Conservation (phyloP, 2,113 vertebrate species). For the Mastomys natalensis region DNA sequence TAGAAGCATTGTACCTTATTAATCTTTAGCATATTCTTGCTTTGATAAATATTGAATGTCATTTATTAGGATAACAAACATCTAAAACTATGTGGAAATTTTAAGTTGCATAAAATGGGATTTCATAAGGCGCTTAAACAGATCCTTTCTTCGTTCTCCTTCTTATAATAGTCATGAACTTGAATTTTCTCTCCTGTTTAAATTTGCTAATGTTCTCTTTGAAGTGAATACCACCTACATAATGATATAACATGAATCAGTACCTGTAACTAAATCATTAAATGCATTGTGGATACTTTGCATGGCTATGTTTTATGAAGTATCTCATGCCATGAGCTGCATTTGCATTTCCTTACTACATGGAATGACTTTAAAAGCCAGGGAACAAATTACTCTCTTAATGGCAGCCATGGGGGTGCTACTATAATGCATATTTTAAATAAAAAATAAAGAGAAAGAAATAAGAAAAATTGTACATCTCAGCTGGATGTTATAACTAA, state of each 20-base stretch:
- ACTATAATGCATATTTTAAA: conserved; percentile 49
- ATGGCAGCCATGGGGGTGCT: conserved; percentile 12
- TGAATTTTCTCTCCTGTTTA: conserved; percentile 61
- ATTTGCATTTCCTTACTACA: conserved; percentile 63
- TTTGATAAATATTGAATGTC: conserved; percentile 34
- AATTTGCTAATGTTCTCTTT: conserved; percentile 61
- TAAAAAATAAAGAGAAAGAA: conserved; percentile 58
- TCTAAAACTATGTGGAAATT: conserved; percentile 49
- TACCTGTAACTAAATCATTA: conserved; percentile 66
- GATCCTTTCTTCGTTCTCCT: conserved; percentile 52
- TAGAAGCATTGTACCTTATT: conserved; percentile 6
- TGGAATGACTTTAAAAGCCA: conserved; percentile 53
- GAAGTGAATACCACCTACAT: conserved; percentile 52
- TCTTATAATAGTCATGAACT: conserved; percentile 40
- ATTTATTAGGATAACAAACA: conserved; percentile 58
- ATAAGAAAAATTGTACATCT: conserved; percentile 16
- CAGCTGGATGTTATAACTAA: conserved; percentile 15
- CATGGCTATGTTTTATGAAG: conserved; percentile 53
- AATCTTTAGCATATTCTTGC: conserved; percentile 37
- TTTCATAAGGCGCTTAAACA: conserved; percentile 46
- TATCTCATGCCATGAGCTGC: conserved; percentile 30
- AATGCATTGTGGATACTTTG: conserved; percentile 47
- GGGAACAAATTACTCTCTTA: conserved; percentile 49
- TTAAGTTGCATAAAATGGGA: conserved; percentile 46
- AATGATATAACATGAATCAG: conserved; percentile 56